Base-by-base conservation (phyloP, 2,797 vertebrate genomes). In the Clarias platycephalus region DNA sequence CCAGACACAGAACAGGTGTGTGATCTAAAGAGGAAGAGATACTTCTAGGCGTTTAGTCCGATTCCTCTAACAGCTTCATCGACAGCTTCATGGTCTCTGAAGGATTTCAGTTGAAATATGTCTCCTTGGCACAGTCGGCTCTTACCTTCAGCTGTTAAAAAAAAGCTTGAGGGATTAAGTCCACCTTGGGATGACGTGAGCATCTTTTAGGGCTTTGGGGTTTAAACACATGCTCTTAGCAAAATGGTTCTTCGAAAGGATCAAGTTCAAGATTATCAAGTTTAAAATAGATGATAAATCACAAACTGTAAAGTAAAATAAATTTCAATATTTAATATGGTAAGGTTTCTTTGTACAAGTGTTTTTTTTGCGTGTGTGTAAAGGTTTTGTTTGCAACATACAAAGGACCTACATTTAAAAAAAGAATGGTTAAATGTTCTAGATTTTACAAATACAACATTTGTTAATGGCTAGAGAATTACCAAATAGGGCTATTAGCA, bases 1-100 rank as follows among this genome's bases (percentile, higher is more conserved):
- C 40, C 53, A 37, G 81, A 37, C 57, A 64, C 74, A 78, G 31
- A 67, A 80, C 81, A 83, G 85, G 85, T 83, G 81, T 83, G 67
- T 57, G 77, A 34, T 75, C 76, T 75, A 83, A 49, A 81, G 62
- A 86, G 80, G 85, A 83, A 66, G 40, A 58, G 67, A 80, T 58
- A 57, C 81, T 55, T 37, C 15, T 49, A 24, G 57, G 72, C 53
- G 78, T 80, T 80, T 80, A 20, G 60, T 66, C 78, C 24, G 4
- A 49, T 44, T 80, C 63, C 12, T 20, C 62, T 20, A 28, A 80
- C 62, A 31, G 62, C 62, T 53, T 53, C 37, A 53, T 10, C 0
- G 44, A 31, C 63, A 66, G 62, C 40, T 67, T 66, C 18, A 80
- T 80, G 64, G 64, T 49, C n/a, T 28, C 22, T 80, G n/a, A 64